phyloP scores from a whole-genome alignment of 2,888 invertebrate species.

The Carcina quercana region DNA sequence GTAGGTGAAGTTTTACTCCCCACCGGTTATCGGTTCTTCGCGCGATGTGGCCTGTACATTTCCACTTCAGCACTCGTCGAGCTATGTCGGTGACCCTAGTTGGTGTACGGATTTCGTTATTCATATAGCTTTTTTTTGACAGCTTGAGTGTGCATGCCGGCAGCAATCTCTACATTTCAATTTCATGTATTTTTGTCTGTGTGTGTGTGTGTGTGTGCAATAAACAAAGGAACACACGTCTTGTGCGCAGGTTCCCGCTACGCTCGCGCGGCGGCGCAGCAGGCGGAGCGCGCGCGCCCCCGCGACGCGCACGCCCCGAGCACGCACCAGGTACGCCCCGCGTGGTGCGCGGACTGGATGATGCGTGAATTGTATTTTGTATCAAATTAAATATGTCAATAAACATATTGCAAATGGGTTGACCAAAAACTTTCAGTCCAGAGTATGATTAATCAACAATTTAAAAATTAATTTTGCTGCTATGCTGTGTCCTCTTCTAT shows the following conservation, averaged over 20 bases:
- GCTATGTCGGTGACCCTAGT: too few species aligned
- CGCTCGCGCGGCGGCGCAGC: constrained; percentile 32
- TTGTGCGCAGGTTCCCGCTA: constrained; percentile 39
- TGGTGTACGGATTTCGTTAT: background rate
- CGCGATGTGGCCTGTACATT: background rate
- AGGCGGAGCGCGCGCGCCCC: constrained; percentile 27
- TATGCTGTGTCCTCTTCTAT: too few species aligned
- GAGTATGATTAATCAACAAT: too few species aligned
- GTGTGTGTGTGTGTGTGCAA: background rate
- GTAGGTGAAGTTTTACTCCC: too few species aligned
- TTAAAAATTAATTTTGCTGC: too few species aligned
- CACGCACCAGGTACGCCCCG: constrained; percentile 23
- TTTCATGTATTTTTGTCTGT: background rate
- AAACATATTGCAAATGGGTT: too few species aligned
- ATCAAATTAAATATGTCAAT: too few species aligned
- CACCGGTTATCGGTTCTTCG: too few species aligned
- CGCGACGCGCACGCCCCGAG: constrained; percentile 25
- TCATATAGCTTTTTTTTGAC: background rate
- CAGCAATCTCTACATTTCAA: background rate
- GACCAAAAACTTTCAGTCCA: too few species aligned
- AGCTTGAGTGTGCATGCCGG: too few species aligned
- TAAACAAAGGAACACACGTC: background rate
- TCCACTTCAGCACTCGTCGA: constrained; percentile 3
- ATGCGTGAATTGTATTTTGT: too few species aligned
- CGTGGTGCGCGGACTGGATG: background rate